These are phyloP conservation scores for Parthenolecanium corni DNA, from an alignment of 2,888 invertebrate genomes.

Conservation along the genomic window DNA sequence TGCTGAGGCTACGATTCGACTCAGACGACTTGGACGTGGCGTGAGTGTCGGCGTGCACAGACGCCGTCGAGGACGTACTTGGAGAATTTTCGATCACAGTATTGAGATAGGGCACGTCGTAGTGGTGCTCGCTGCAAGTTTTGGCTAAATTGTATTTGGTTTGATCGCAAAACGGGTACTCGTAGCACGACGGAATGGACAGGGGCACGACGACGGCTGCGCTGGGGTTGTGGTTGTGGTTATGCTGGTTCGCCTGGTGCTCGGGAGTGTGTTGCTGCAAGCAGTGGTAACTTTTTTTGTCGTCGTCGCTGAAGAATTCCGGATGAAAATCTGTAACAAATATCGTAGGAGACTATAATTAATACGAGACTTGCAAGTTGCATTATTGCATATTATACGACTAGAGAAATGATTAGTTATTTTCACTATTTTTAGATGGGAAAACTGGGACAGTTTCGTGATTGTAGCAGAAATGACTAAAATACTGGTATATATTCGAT, in stretches of 20 bases:
- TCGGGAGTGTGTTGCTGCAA: constrained; percentile 38
- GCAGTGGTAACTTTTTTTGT: constrained; percentile 51
- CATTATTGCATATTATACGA: too few relatives aligned
- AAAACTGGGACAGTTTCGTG: too few relatives aligned
- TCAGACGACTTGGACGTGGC: constrained; percentile 39
- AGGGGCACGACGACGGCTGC: constrained; percentile 37
- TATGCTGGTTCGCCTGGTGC: constrained; percentile 28
- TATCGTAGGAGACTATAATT: not conserved
- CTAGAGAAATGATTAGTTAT: too few relatives aligned
- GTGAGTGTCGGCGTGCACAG: constrained; percentile 37
- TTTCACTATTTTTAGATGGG: too few relatives aligned
- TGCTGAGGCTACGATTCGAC: constrained; percentile 38
- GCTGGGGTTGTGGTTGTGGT: not conserved
- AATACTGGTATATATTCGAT: too few relatives aligned
- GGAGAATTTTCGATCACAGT: constrained; percentile 45
- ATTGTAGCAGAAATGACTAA: too few relatives aligned
- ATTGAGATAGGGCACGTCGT: constrained; percentile 75
- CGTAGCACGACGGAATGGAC: constrained; percentile 54
- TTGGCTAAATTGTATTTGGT: constrained; percentile 42
- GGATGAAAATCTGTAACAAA: constrained; percentile 65
- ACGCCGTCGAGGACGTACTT: constrained; percentile 28
- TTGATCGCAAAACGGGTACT: constrained; percentile 59
- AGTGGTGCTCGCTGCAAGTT: constrained; percentile 70
- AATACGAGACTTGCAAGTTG: too few relatives aligned
- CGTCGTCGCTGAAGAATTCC: constrained; percentile 73